These are phyloP conservation scores for Caenorhabditis wallacei DNA, from an alignment of 2,888 invertebrate genomes.

Conservation along the genomic window DNA sequence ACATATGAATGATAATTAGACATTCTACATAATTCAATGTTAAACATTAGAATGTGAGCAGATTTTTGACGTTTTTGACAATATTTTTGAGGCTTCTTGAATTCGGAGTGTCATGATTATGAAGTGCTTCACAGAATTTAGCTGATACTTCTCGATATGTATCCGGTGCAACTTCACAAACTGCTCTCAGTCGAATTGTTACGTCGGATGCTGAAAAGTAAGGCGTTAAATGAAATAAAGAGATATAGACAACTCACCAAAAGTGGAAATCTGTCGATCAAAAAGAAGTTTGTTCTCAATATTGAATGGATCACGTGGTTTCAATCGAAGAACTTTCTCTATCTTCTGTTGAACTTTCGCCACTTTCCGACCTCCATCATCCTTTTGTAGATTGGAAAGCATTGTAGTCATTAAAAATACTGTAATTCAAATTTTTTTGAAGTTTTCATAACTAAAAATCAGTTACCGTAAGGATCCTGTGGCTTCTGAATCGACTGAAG, in stretches of 20 bases:
- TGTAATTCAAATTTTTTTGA: slow-evolving; percentile 10
- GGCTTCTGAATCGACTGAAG: slow-evolving; percentile 23
- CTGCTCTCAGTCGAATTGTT: slow-evolving; percentile 48
- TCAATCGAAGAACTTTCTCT: slow-evolving; percentile 58
- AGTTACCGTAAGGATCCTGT: slow-evolving; percentile 55
- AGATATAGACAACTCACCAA: slow-evolving; percentile 17
- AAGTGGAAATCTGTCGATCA: slow-evolving; percentile 45
- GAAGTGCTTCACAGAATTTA: slow-evolving; percentile 59
- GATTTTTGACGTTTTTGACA: slow-evolving; percentile 40
- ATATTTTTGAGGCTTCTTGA: slow-evolving; percentile 44
- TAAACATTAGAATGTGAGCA: slow-evolving; percentile 43
- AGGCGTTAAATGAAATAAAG: neutral
- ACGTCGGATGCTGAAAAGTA: slow-evolving; percentile 42
- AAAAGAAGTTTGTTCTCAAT: slow-evolving; percentile 38
- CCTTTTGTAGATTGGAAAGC: slow-evolving; percentile 33
- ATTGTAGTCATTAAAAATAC: slow-evolving; percentile 53
- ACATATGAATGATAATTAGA: slow-evolving; percentile 6
- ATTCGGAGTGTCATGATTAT: slow-evolving; percentile 39
- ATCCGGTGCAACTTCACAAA: slow-evolving; percentile 49
- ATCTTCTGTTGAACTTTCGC: slow-evolving; percentile 57
- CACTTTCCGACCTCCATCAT: slow-evolving; percentile 47
- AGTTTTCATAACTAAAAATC: neutral
- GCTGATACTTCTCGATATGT: slow-evolving; percentile 51
- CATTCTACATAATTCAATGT: slow-evolving; percentile 9
- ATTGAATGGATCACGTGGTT: slow-evolving; percentile 43